Conservation (phyloP, 2,113 vertebrate species). For the Larimichthys crocea region DNA sequence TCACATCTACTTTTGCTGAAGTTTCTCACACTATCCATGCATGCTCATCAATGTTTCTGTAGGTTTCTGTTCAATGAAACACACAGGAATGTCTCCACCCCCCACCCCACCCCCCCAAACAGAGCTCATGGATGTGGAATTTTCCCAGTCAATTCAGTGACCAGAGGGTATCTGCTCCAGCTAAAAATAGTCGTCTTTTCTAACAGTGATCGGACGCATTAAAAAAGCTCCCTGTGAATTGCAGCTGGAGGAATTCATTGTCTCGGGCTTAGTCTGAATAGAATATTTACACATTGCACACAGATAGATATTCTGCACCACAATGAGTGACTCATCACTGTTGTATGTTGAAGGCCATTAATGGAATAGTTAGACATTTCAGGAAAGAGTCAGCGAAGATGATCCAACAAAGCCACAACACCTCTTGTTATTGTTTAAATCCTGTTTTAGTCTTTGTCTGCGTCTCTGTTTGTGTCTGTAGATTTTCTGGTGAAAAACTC, state of each 20-base stretch:
- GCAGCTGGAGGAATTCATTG: neutral
- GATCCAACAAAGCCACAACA: neutral
- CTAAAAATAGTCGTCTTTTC: conserved; percentile 39
- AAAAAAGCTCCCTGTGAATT: neutral
- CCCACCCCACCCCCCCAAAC: neutral
- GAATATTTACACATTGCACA: conserved; percentile 6
- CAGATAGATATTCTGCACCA: neutral
- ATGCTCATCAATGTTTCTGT: conserved; percentile 19
- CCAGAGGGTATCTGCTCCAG: conserved; percentile 40
- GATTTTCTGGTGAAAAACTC: too few species aligned
- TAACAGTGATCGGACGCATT: neutral
- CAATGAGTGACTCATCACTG: neutral
- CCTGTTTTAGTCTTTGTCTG: neutral
- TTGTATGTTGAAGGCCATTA: neutral
- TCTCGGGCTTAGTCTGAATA: neutral
- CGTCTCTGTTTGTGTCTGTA: too few species aligned
- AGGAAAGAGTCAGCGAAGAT: neutral
- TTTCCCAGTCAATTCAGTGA: conserved; percentile 63
- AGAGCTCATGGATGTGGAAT: conserved; percentile 63
- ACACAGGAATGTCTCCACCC: conserved; percentile 69
- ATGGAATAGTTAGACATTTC: neutral
- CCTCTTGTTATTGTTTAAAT: neutral
- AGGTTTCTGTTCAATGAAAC: conserved; percentile 39
- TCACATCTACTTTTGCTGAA: conserved; percentile 12
- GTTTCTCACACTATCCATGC: conserved; percentile 49